Conservation (phyloP, 2,113 vertebrate species). For the Gallinago jamesoni region DNA sequence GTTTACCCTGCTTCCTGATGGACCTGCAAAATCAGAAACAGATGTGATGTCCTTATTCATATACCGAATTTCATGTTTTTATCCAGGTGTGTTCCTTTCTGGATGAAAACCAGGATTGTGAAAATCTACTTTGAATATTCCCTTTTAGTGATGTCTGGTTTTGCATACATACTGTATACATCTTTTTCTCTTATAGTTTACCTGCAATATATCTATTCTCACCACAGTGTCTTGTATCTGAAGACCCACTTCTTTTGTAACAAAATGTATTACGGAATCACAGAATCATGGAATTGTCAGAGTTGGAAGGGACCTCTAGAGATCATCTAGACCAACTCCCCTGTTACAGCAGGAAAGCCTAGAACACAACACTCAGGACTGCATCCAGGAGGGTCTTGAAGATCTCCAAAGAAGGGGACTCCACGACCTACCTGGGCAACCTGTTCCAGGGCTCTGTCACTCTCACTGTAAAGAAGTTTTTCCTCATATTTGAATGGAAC, state of each 20-base stretch:
- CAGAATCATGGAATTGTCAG: too few relatives aligned
- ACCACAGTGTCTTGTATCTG: not conserved
- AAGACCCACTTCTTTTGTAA: not conserved
- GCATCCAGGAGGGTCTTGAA: too few relatives aligned
- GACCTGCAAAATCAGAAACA: not conserved
- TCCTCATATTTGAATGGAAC: too few relatives aligned
- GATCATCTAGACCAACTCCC: too few relatives aligned
- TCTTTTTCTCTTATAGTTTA: not conserved
- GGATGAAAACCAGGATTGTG: not conserved
- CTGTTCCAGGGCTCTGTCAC: too few relatives aligned
- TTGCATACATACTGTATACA: not conserved
- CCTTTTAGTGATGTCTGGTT: not conserved
- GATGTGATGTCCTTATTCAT: not conserved
- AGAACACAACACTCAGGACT: too few relatives aligned
- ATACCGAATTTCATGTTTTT: not conserved
- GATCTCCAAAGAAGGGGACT: too few relatives aligned
- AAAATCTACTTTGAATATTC: not conserved
- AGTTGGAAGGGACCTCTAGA: too few relatives aligned
- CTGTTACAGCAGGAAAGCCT: too few relatives aligned
- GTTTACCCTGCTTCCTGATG: not conserved
- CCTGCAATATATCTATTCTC: not conserved
- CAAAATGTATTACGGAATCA: too few relatives aligned
- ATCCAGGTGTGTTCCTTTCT: rapidly evolving
- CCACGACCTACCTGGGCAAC: too few relatives aligned
- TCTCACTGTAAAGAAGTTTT: too few relatives aligned